Base-by-base conservation (phyloP, 2,888 invertebrate genomes). In the Ommatoiulus sabulosus region DNA sequence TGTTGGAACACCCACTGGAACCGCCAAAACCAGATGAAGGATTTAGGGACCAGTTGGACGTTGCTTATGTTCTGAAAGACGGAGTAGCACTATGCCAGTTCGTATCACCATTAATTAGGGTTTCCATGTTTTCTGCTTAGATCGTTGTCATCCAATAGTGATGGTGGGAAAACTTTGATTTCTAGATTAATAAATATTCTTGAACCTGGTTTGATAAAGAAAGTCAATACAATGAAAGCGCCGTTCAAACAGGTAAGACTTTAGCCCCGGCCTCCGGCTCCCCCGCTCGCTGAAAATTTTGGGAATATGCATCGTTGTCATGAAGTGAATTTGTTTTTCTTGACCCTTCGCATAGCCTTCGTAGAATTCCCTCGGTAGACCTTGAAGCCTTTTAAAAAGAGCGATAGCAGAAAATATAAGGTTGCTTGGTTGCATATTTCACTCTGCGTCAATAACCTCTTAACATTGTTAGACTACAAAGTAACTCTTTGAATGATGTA, bases 21-120 rank as follows among this genome's bases (percentile, higher is more conserved):
- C 90, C 92, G 84, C 91, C 92, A 20, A 91, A 91, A 72, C 91
- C 91, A 43, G 91, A 91, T 5, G 91, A 91, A 88, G 91, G 92
- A 72, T 90, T 93, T 89, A 90, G 92, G 90, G 91, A 92, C 91
- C 91, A 92, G 80, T 91, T 92, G 8, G 93, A 94, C 89, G 93
- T 93, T 90, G 93, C 93, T 20, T 92, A 92, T 24, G 92, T 92
- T 12, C 91, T 94, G 44, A 93, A 93, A 90, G 93, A 94, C 90
- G 94, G 94, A 52, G 92, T 93, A 43, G 92, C 92, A 84, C 91
- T 94, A 24, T 94, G 94, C 92, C 91, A 92, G 93, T 93, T 91
- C 92, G 93, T 91, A 86, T 46, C 24, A 44, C 35, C 35, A 35
- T 35, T 35, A 35, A 2, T 35, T 35, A 20, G 8, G 8, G 24